Conservation (phyloP, 1,140 invertebrate species). For the Galleria mellonella region DNA sequence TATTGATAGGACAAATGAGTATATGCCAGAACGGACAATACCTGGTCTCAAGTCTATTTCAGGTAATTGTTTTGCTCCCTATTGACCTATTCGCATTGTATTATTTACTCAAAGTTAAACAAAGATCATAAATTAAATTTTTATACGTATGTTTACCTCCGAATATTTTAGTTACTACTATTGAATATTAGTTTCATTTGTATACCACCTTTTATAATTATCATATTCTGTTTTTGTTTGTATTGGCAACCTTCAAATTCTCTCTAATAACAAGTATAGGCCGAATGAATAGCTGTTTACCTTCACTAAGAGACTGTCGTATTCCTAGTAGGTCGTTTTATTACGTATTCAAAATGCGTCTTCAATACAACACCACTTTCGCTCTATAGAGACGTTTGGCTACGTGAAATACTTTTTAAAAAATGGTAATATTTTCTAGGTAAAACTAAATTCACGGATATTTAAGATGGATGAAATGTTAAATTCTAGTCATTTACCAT, state of each 20-base stretch:
- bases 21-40: slow-evolving; percentile 5
- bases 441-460: no score
- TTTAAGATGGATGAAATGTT: no score
- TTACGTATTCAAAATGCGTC: slow-evolving; percentile 9
- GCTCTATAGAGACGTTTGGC: no score
- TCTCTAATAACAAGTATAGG: neutral
- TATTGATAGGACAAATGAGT: no score
- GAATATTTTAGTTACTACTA: neutral
- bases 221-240: neutral
- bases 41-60: slow-evolving; percentile 6
- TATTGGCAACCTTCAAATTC: neutral
- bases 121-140: no score
- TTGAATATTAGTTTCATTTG: neutral
- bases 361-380: neutral
- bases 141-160: neutral
- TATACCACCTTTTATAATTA: neutral
- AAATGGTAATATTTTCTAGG: no score
- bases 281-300: neutral
- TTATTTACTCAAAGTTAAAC: no score
- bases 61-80: neutral
- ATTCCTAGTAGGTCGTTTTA: neutral
- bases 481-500: no score
- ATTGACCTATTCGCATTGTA: no score
- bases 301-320: neutral
- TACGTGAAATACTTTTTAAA: no score